phyloP scores from a whole-genome alignment of 2,113 vertebrate species.

The Apodemus speciosus region DNA sequence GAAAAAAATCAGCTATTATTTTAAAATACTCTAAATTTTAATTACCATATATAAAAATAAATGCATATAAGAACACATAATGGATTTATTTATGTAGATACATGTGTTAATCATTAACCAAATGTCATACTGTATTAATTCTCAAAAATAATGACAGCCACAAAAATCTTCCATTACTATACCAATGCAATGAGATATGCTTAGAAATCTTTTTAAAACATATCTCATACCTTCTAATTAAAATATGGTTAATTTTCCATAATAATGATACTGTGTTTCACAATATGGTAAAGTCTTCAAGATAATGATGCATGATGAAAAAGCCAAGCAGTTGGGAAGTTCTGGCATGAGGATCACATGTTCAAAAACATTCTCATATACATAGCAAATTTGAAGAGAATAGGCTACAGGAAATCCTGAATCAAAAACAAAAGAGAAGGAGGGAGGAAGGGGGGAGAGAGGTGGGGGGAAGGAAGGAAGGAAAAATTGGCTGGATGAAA shows the following conservation, averaged over 20 bases:
- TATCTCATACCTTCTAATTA: neutral
- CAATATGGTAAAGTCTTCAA: constrained; percentile 10
- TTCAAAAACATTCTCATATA: neutral
- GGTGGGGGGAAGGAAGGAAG: too few species aligned
- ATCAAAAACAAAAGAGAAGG: neutral
- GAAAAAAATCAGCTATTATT: neutral
- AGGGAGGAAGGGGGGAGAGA: neutral
- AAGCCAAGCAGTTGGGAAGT: neutral
- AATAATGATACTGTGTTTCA: constrained; percentile 5
- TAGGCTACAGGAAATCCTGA: neutral
- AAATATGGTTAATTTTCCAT: constrained; percentile 12
- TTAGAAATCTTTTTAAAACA: constrained; percentile 33
- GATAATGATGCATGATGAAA: neutral
- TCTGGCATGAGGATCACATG: neutral
- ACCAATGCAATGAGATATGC: neutral
- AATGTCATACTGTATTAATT: neutral
- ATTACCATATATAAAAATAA: neutral
- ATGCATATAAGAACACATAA: neutral
- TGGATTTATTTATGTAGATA: neutral
- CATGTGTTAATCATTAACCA: constrained; percentile 31
- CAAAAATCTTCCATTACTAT: neutral
- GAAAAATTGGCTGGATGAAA: too few species aligned
- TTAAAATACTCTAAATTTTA: constrained; percentile 40
- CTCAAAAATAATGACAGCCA: constrained; percentile 37
- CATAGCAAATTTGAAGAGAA: neutral